phyloP scores from a whole-genome alignment of 2,797 vertebrate genomes.

The Moxostoma hubbsi region DNA sequence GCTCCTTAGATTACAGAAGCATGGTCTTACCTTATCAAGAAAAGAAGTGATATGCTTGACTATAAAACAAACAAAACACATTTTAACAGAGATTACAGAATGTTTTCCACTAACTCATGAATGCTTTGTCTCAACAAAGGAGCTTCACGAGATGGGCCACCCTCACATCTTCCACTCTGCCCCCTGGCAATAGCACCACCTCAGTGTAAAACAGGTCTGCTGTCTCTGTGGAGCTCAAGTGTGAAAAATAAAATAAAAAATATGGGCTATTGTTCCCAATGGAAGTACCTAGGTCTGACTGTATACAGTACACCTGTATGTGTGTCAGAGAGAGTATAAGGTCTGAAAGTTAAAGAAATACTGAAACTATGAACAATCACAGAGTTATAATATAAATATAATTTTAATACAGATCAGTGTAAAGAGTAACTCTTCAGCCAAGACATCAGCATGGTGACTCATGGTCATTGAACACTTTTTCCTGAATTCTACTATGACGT shows the following conservation, averaged over 20 bases:
- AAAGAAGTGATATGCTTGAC: constrained; percentile 78
- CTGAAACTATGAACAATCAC: neutral
- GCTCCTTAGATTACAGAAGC: neutral
- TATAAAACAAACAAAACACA: constrained; percentile 63
- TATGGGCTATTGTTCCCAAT: neutral
- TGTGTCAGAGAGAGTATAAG: too few relatives aligned
- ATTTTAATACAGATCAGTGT: neutral
- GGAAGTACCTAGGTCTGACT: neutral
- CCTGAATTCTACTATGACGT: neutral
- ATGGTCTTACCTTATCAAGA: constrained; percentile 80
- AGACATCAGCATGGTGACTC: neutral
- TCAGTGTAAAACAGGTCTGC: constrained; percentile 88
- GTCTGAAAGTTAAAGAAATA: neutral
- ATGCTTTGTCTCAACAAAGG: constrained; percentile 73
- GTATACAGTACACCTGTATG: too few relatives aligned
- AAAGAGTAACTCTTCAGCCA: neutral
- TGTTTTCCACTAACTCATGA: neutral
- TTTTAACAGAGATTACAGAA: neutral
- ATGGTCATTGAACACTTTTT: neutral
- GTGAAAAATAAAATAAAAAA: constrained; percentile 59
- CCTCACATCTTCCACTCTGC: constrained; percentile 79
- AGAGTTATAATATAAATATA: neutral
- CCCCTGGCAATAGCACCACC: constrained; percentile 78
- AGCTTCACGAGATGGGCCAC: constrained; percentile 77
- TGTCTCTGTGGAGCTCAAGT: constrained; percentile 76